Evolutionary conservation across 2,797 vertebrate genomes (phyloP), one percentile per base, ranked within the genome.

Genomic region (Orestias chungarensis): DNA sequence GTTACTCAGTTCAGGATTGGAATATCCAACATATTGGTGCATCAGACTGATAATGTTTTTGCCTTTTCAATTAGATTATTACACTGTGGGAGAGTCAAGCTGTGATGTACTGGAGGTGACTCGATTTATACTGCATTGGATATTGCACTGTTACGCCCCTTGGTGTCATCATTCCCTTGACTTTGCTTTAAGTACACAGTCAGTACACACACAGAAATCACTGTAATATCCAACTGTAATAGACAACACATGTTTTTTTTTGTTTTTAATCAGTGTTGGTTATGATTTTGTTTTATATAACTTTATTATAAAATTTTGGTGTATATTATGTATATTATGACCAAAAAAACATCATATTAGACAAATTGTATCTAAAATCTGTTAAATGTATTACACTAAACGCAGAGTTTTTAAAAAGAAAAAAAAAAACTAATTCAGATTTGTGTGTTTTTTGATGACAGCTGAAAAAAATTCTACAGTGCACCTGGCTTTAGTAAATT

Each of bases 91-190:
- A 57, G 71, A 76, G 64, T 54, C 46, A 18, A 66, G 77, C 64
- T 82, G 66, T 52, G 79, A 82, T 76, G 55, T 69, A 83, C 76
- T 70, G 66, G 76, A 90, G 84, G 87, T 80, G 79, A 86, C 79
- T 82, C 43, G 84, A 77, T 82, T 73, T 68, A 66, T 83, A 83
- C 76, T 74, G 59, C 66, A 72, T 65, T 67, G 70, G 78, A 62
- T 86, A 84, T 92, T 92, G 81, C 91, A 31, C 82, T 27, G 81
- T 90, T 82, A 83, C 75, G 65, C 81, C 82, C 82, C 75, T 85
- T 43, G 31, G 85, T 92, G 91, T 93, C 91, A 86, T 92, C 90
- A 92, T 90, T 81, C 75, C 20, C 5, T 76, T 85, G 72, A 86
- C 64, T 70, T 5, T 73, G 89, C 91, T 91, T 93, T 74, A 91